Evolutionary conservation across 2,797 vertebrate species (phyloP).

Genomic region (Eptatretus atami): DNA sequence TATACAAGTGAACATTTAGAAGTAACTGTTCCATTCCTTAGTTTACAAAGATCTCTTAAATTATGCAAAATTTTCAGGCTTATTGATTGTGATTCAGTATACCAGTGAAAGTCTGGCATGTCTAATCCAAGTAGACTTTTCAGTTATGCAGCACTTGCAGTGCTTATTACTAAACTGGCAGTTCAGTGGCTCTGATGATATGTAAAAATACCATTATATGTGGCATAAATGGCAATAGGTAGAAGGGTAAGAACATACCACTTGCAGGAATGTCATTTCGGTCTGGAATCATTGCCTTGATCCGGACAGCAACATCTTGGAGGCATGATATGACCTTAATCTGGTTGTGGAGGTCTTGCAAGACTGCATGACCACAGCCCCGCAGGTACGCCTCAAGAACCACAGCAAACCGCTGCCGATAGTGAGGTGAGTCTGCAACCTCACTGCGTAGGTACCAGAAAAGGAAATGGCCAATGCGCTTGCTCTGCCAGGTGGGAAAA

Average conservation of each 20-base stretch:
- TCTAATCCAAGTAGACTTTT: no score
- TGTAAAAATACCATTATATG: no score
- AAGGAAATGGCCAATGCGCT: slow-evolving; percentile 29
- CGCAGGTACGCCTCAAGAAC: slow-evolving; percentile 27
- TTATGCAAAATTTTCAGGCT: no score
- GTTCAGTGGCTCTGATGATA: no score
- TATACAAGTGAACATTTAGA: no score
- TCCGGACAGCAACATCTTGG: slow-evolving; percentile 13
- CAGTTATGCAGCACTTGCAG: no score
- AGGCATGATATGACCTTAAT: slow-evolving; percentile 20
- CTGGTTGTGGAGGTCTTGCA: slow-evolving; percentile 18
- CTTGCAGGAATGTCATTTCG: slow-evolving; percentile 16
- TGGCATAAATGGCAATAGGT: no score
- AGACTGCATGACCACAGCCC: slow-evolving; percentile 22
- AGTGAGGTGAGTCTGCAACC: slow-evolving; percentile 20
- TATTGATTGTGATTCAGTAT: no score
- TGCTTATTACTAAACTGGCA: no score
- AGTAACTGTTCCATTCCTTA: no score
- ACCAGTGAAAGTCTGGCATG: no score
- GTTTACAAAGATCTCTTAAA: no score
- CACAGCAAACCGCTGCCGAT: slow-evolving; percentile 25
- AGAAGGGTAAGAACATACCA: slow-evolving; percentile 12
- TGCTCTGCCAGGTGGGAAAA: slow-evolving; percentile 17
- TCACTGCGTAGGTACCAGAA: slow-evolving; percentile 35
- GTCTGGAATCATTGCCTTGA: slow-evolving; percentile 19